These are phyloP conservation scores for Sturmia bella DNA, from an alignment of 2,888 invertebrate genomes.

Conservation along the genomic window DNA sequence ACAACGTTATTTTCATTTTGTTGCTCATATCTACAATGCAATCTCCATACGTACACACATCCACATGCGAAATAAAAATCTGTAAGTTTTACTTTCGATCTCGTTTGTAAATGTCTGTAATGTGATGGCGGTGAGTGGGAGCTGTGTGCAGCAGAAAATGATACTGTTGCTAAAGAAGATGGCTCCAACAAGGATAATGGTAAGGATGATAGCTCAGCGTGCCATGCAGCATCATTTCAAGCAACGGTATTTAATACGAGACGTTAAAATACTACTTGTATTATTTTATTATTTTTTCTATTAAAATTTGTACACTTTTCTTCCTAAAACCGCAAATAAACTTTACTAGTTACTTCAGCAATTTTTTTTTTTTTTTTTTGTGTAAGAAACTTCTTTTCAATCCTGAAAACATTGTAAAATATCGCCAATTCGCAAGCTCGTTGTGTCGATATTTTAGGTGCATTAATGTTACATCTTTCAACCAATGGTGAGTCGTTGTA, in stretches of 20 bases:
- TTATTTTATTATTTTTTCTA: conserved; percentile 13
- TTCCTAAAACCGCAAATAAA: conserved; percentile 5
- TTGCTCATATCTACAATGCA: conserved; percentile 16
- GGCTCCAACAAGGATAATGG: conserved; percentile 24
- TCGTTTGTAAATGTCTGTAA: conserved; percentile 39
- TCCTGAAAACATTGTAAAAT: no score
- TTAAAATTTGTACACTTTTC: not conserved
- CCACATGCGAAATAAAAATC: conserved; percentile 10
- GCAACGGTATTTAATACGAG: conserved; percentile 49
- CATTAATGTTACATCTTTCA: no score
- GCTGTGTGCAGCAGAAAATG: conserved; percentile 16
- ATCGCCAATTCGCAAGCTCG: no score
- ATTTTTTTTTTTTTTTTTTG: no score
- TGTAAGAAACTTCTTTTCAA: no score
- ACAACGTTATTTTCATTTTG: conserved; percentile 30
- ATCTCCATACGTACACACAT: not conserved
- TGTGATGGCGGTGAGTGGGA: not conserved
- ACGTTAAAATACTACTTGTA: conserved; percentile 15
- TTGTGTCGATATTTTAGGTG: no score
- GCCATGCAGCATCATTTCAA: conserved; percentile 63
- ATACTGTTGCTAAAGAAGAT: conserved; percentile 12
- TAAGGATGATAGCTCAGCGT: conserved; percentile 57
- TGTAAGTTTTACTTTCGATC: conserved; percentile 62
- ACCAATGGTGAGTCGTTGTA: no score
- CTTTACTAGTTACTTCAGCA: not conserved